Base-by-base conservation (phyloP, 2,113 vertebrate species). In the Rhinoderma darwinii region DNA sequence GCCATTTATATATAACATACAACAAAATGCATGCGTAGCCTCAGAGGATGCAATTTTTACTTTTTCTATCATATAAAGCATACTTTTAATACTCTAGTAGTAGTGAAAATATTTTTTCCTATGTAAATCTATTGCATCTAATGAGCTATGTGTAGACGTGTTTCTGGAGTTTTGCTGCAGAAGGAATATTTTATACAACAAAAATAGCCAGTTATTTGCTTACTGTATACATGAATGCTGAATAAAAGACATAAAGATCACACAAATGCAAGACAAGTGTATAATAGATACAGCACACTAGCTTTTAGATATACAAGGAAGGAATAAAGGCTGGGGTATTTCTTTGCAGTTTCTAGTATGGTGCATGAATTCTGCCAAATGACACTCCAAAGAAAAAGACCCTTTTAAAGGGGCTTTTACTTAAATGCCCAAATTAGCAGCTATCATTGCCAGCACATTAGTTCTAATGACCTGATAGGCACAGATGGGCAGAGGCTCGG, bases 241-340 rank as follows among this genome's bases (percentile, higher is more conserved):
- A 82, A 82, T 63, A 63, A 59, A n/a, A 66, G 79, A 63, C 79
- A 72, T 41, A 72, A 72, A 72, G 68, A 72, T 72, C 41, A 63
- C 27, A 39, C 66, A n/a, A 44, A 82, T 82, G 50, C 79, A 82
- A n/a, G 39, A 54, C 79, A 82, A 44, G 79, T 39, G 25, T 10
- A 44, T 82, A 63, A 66, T 66, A n/a, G 25, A 66, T 66, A 7
- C 79, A 82, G 79, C 37, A 43, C 39, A 20, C 30, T 35, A 10
- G 17, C 32, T 12, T 72, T 70, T 83, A n/a, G 7, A 50, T 43
- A 27, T 44, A n/a, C 6, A 30, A 27, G 14, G 15, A 37, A 44
- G 9, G 25, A 5, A 81, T 63, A 15, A 43, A 81, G n/a, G 20
- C 37, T 41, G 54, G 25, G 12, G 61, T 63, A 63, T n/a, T 39